Evolutionary conservation across 1,140 invertebrate species (phyloP).

Genomic region (Rhizoglyphus robini): DNA sequence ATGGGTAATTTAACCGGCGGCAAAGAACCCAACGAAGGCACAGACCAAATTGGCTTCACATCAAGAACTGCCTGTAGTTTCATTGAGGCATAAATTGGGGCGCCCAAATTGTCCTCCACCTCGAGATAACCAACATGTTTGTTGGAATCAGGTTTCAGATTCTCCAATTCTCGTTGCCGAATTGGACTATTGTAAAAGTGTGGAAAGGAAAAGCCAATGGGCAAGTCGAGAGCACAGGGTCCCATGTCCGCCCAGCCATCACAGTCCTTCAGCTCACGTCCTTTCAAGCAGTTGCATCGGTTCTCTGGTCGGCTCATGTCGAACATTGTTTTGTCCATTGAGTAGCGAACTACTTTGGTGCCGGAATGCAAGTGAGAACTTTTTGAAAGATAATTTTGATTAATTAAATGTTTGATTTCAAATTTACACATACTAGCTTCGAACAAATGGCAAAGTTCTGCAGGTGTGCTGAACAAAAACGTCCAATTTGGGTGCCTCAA

Average conservation of each 20-base stretch:
- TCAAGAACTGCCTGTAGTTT: conserved; percentile 18
- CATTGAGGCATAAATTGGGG: conserved; percentile 22
- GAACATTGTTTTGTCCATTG: neutral
- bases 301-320: neutral
- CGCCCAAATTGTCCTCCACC: conserved; percentile 54
- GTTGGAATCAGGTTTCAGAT: conserved; percentile 53
- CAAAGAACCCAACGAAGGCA: neutral
- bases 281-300: neutral
- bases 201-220: conserved; percentile 71
- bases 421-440: neutral
- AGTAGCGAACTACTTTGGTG: neutral
- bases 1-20: neutral
- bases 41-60: neutral
- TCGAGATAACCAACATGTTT: conserved; percentile 67
- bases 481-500: neutral
- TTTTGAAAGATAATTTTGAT: too few species aligned
- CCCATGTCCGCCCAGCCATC: conserved; percentile 10
- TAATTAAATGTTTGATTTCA: too few species aligned
- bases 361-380: neutral
- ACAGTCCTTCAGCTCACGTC: neutral
- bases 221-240: conserved; percentile 46
- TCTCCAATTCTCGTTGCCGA: conserved; percentile 50
- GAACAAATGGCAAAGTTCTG: neutral
- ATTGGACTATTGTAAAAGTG: conserved; percentile 78
- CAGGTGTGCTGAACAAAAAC: neutral